These are phyloP conservation scores for Brevipalpus yothersi DNA, from an alignment of 1,140 invertebrate genomes.

Conservation along the genomic window DNA sequence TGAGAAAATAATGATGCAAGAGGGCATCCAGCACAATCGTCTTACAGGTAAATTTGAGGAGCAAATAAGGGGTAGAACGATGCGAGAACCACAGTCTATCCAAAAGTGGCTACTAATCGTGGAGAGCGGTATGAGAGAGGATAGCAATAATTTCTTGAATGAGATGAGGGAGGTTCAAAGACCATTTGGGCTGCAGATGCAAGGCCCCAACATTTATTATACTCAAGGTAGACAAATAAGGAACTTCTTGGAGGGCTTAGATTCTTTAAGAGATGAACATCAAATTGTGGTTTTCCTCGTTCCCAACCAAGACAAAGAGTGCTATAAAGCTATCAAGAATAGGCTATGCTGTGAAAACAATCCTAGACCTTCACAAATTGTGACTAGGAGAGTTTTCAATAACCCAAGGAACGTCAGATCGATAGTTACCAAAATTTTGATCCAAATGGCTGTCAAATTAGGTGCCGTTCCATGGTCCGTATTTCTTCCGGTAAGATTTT, in stretches of 20 bases:
- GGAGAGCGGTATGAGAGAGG: constrained; percentile 26
- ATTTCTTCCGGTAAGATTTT: too few species aligned
- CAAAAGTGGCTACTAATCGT: constrained; percentile 12
- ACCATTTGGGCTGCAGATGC: constrained; percentile 19
- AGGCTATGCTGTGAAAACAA: constrained; percentile 41
- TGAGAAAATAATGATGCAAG: background rate
- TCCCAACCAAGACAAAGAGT: constrained; percentile 37
- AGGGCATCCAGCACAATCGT: background rate
- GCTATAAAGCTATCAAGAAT: constrained; percentile 45
- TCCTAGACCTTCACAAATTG: constrained; percentile 34
- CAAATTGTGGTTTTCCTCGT: constrained; percentile 33
- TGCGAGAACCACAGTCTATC: background rate
- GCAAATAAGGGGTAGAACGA: constrained; percentile 14
- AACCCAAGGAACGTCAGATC: constrained; percentile 11
- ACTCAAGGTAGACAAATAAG: background rate
- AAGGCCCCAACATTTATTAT: constrained; percentile 11
- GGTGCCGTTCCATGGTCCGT: too few species aligned
- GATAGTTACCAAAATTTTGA: too few species aligned
- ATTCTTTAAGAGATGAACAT: background rate
- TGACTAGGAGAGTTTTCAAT: constrained; percentile 26
- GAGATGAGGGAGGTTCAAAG: constrained; percentile 16
- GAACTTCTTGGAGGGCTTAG: background rate
- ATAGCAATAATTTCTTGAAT: constrained; percentile 14
- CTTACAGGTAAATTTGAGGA: constrained; percentile 7
- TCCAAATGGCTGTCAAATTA: too few species aligned